These are phyloP conservation scores for Balaeniceps rex DNA, from an alignment of 2,113 vertebrate species.

Conservation along the genomic window DNA sequence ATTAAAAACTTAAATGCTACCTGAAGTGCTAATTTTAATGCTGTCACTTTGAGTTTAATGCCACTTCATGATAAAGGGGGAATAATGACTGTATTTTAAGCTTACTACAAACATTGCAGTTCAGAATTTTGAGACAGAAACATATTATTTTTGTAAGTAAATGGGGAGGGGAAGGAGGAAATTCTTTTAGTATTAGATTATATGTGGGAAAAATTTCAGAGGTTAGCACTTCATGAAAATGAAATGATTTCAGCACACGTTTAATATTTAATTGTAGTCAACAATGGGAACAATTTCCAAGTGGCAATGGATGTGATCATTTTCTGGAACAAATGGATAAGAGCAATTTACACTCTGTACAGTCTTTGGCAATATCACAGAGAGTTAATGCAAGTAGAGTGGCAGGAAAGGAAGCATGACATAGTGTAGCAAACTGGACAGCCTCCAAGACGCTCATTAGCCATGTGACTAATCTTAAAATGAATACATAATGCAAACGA, in stretches of 20 bases:
- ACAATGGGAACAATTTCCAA: slow-evolving; percentile 52
- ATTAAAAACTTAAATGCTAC: background rate
- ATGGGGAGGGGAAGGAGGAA: background rate
- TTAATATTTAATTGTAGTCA: slow-evolving; percentile 59
- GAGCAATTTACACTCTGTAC: slow-evolving; percentile 40
- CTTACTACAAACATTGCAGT: background rate
- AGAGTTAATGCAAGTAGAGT: slow-evolving; percentile 48
- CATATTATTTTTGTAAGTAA: background rate
- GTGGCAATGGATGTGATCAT: slow-evolving; percentile 25
- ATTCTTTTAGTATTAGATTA: background rate
- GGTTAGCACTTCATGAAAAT: background rate
- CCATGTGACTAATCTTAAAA: slow-evolving; percentile 70
- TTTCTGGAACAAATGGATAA: slow-evolving; percentile 64
- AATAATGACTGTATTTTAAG: background rate
- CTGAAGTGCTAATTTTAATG: background rate
- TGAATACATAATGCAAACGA: slow-evolving; percentile 68
- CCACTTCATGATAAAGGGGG: background rate
- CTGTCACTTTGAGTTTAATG: background rate
- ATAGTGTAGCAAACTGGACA: slow-evolving; percentile 52
- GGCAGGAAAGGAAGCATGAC: slow-evolving; percentile 26
- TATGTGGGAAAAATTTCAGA: background rate
- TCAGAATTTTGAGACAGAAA: background rate
- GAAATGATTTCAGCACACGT: slow-evolving; percentile 37
- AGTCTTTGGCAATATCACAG: slow-evolving; percentile 44
- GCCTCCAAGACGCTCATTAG: slow-evolving; percentile 63